These are phyloP conservation scores for Drosophila birchii DNA, from an alignment of 2,888 invertebrate species.

Conservation along the genomic window DNA sequence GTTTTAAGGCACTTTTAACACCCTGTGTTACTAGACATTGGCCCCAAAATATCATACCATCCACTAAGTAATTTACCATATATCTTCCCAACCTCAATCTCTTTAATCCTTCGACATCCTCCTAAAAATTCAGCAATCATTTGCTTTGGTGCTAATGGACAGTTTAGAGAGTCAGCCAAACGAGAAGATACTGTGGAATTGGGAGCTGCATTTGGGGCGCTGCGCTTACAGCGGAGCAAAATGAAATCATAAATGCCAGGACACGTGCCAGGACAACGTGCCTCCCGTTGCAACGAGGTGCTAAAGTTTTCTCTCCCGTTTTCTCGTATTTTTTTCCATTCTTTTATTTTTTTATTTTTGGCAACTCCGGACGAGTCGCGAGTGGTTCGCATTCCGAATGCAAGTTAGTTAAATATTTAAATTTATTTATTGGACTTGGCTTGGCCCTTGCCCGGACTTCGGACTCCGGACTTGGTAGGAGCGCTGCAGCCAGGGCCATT, in stretches of 20 bases:
- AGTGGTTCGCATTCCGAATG: constrained; percentile 36
- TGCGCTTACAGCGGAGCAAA: constrained; percentile 41
- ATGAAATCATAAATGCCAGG: constrained; percentile 74
- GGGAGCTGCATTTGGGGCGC: constrained; percentile 9
- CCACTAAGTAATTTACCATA: background rate
- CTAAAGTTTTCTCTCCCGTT: constrained; percentile 51
- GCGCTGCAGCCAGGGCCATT: constrained; percentile 48
- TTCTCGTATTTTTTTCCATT: background rate
- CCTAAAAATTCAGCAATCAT: constrained; percentile 63
- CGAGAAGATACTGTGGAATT: constrained; percentile 29
- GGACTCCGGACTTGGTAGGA: background rate
- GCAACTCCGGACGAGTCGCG: constrained; percentile 37
- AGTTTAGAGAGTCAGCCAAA: constrained; percentile 54
- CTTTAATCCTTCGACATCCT: constrained; percentile 17
- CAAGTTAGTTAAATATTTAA: constrained; percentile 74
- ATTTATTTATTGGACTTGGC: constrained; percentile 70
- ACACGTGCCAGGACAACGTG: constrained; percentile 63
- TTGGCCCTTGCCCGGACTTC: constrained; percentile 14
- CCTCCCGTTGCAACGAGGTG: constrained; percentile 61
- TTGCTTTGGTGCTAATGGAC: constrained; percentile 64
- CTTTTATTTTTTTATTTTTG: constrained; percentile 7
- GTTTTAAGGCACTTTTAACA: too few species aligned
- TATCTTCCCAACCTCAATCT: background rate
- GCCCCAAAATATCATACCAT: too few species aligned
- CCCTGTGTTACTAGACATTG: too few species aligned